Conservation (phyloP, 1,140 invertebrate species). For the Drosophila yakuba region DNA sequence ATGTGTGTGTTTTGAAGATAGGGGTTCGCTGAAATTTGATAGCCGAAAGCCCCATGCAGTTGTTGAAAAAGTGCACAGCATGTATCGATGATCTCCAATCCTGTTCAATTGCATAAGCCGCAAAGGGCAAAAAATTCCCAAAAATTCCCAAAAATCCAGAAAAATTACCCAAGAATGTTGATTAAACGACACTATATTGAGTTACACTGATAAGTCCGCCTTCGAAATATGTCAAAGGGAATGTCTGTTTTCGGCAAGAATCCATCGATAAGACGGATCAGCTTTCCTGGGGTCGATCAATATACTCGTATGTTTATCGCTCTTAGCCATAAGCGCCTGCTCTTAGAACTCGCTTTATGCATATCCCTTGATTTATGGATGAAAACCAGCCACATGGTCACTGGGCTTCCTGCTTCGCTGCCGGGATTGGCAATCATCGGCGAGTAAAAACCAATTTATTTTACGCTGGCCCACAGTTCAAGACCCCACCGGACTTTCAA, state of each 20-base stretch:
- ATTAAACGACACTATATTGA: conserved; percentile 49
- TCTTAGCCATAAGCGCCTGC: not conserved
- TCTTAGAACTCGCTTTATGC: conserved; percentile 26
- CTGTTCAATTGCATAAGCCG: conserved; percentile 67
- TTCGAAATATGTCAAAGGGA: conserved; percentile 22
- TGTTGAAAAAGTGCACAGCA: conserved; percentile 77
- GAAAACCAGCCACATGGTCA: conserved; percentile 24
- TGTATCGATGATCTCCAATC: conserved; percentile 28
- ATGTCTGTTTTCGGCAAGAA: conserved; percentile 35
- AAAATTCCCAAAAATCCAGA: conserved; percentile 40
- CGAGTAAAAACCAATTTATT: conserved; percentile 56
- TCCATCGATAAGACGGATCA: conserved; percentile 40
- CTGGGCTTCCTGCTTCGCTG: conserved; percentile 20
- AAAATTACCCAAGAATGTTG: conserved; percentile 52
- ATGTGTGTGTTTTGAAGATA: not conserved
- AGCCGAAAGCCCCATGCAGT: conserved; percentile 47
- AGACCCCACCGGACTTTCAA: conserved; percentile 38
- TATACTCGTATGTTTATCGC: not conserved
- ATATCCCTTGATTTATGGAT: conserved; percentile 39
- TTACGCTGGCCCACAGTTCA: conserved; percentile 50
- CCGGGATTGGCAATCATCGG: conserved; percentile 31
- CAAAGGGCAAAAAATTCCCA: conserved; percentile 35
- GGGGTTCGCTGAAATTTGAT: conserved; percentile 57
- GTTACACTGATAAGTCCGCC: conserved; percentile 43
- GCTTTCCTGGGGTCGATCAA: conserved; percentile 17